A percentile compares a stretch with the other conserved stretches of the same genome.
These are phyloP conservation scores for Ictidomys tridecemlineatus DNA, from an alignment of 2,113 vertebrate species.

Conservation along the genomic window DNA sequence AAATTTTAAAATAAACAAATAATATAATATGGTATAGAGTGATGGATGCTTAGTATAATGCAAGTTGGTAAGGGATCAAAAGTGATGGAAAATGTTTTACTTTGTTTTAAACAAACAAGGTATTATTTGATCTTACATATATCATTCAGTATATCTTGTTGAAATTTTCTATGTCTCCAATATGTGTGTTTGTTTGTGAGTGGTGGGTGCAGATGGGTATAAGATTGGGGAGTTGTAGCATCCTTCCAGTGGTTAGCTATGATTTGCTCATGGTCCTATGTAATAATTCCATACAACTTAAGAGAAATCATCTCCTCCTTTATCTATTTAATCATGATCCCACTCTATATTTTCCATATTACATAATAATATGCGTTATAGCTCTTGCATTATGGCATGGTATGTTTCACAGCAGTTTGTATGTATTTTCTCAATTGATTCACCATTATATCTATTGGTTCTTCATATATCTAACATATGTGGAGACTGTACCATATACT, in stretches of 20 bases:
- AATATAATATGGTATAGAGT: too few species aligned
- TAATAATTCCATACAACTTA: background rate
- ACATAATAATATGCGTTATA: background rate
- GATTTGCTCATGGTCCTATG: background rate
- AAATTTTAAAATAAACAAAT: too few species aligned
- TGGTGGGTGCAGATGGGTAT: rapidly evolving
- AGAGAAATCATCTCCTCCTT: background rate
- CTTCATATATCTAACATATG: background rate
- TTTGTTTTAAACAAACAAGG: background rate
- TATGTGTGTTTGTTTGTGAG: rapidly evolving
- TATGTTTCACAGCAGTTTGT: background rate
- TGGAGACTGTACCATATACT: background rate
- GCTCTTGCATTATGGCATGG: background rate
- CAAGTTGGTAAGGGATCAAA: too few species aligned
- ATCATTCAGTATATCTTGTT: background rate
- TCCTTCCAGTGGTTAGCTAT: background rate
- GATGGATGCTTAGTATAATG: too few species aligned
- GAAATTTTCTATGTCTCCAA: background rate
- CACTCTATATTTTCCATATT: background rate
- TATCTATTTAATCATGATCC: background rate
- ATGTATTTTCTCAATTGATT: background rate
- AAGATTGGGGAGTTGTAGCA: background rate
- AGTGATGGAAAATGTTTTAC: too few species aligned
- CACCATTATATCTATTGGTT: background rate
- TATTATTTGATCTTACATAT: background rate